Evolutionary conservation across 2,888 invertebrate species (phyloP).

Genomic region (Mythimna albipuncta): DNA sequence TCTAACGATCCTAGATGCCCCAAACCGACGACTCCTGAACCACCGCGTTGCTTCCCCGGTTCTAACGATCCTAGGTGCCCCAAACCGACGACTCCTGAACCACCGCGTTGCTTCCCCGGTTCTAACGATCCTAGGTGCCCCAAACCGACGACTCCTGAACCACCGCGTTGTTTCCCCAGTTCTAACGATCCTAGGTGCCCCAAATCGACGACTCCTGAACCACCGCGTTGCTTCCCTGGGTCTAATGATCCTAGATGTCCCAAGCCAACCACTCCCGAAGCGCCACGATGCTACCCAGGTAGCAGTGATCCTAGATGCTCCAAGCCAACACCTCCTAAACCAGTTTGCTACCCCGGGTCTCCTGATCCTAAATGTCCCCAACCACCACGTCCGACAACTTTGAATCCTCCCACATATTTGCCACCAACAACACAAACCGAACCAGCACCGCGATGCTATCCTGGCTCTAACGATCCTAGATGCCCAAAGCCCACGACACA

Average conservation of each 20-base stretch:
- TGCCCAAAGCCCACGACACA: conserved; percentile 67
- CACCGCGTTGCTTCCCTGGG: conserved; percentile 65
- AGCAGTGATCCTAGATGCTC: conserved; percentile 64
- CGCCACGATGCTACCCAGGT: conserved; percentile 63
- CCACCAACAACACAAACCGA: conserved; percentile 22
- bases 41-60: conserved; percentile 68
- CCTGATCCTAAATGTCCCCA: conserved; percentile 50
- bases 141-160: conserved; percentile 61
- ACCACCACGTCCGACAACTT: conserved; percentile 60
- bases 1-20: conserved; percentile 71
- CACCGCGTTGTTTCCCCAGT: conserved; percentile 72
- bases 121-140: conserved; percentile 67
- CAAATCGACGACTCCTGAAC: conserved; percentile 56
- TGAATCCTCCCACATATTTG: conserved; percentile 55
- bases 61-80: conserved; percentile 68
- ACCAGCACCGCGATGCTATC: conserved; percentile 57
- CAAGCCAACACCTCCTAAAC: conserved; percentile 55
- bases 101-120: conserved; percentile 69
- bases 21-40: conserved; percentile 64
- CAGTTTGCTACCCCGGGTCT: conserved; percentile 44
- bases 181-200: conserved; percentile 66
- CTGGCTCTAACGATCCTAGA: conserved; percentile 67
- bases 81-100: conserved; percentile 64
- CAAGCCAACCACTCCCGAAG: conserved; percentile 62
- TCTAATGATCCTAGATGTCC: conserved; percentile 68